These are phyloP conservation scores for Gandaritis pyraliata DNA, from an alignment of 2,888 invertebrate species.

Conservation along the genomic window DNA sequence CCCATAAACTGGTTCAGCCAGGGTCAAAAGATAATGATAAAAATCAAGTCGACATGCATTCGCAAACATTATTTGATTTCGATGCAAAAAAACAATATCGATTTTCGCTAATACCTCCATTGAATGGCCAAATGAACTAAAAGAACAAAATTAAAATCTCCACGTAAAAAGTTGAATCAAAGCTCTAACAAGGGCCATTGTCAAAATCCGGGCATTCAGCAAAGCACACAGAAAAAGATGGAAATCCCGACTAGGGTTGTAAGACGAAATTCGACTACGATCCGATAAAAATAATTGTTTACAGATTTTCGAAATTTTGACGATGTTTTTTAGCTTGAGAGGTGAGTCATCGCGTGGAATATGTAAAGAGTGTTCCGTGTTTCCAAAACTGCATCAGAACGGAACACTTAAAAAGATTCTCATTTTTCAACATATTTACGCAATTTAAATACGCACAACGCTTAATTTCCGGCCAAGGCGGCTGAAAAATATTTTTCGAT, in stretches of 20 bases:
- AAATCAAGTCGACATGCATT: no score
- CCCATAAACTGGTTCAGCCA: no score
- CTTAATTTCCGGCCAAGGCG: neutral
- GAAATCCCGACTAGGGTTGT: constrained; percentile 24
- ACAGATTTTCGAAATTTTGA: neutral
- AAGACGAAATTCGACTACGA: neutral
- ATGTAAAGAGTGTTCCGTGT: neutral
- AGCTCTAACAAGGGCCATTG: constrained; percentile 42
- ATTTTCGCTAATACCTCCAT: constrained; percentile 21
- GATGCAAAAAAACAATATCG: constrained; percentile 10
- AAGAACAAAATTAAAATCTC: constrained; percentile 37
- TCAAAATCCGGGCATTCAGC: constrained; percentile 44
- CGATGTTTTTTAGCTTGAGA: neutral
- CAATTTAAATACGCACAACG: neutral
- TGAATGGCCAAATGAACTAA: constrained; percentile 28
- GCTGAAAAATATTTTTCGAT: neutral
- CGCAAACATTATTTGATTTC: neutral
- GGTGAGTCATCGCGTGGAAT: neutral
- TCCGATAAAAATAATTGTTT: neutral
- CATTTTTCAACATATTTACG: no score
- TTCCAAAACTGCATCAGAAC: neutral
- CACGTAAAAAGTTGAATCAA: constrained; percentile 36
- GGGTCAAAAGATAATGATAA: no score
- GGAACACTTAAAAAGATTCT: neutral
- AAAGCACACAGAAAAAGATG: constrained; percentile 39